Percentiles rank a stretch among this genome's conserved stretches.
Conservation (phyloP, 2,888 invertebrate species). For the Cloeon dipterum region DNA sequence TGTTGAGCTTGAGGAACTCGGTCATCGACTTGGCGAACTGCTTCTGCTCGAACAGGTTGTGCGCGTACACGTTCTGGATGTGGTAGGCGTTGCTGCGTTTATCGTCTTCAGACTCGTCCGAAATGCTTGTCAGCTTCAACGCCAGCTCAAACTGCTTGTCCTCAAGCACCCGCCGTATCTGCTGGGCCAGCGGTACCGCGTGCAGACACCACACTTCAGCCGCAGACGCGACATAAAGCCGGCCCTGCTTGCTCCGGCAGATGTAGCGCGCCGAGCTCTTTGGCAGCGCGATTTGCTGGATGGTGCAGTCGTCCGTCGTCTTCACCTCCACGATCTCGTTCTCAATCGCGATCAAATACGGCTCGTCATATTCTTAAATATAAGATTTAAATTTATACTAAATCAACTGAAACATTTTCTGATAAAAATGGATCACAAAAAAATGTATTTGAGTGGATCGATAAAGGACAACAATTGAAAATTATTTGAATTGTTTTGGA, state of each 20-base stretch:
- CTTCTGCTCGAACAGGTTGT: constrained; percentile 74
- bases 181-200: constrained; percentile 55
- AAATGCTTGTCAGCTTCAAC: constrained; percentile 61
- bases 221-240: constrained; percentile 66
- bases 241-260: constrained; percentile 48
- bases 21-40: constrained; percentile 78
- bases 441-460: too few species aligned
- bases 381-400: constrained; percentile 31
- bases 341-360: constrained; percentile 69
- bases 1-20: constrained; percentile 69
- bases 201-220: constrained; percentile 77
- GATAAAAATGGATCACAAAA: too few species aligned
- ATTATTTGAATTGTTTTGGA: too few species aligned
- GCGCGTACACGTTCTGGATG: constrained; percentile 76
- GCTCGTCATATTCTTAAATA: too few species aligned
- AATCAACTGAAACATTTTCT: not conserved
- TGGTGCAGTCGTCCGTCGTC: constrained; percentile 55
- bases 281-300: constrained; percentile 53
- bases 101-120: constrained; percentile 56
- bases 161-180: constrained; percentile 61
- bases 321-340: constrained; percentile 67
- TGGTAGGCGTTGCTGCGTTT: constrained; percentile 60
- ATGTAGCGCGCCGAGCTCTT: constrained; percentile 20
- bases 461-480: too few species aligned
- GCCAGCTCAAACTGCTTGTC: constrained; percentile 89